Percentiles rank a stretch among this genome's conserved stretches.
Evolutionary conservation across 2,888 invertebrate genomes (phyloP).

Genomic region (Leucania comma): DNA sequence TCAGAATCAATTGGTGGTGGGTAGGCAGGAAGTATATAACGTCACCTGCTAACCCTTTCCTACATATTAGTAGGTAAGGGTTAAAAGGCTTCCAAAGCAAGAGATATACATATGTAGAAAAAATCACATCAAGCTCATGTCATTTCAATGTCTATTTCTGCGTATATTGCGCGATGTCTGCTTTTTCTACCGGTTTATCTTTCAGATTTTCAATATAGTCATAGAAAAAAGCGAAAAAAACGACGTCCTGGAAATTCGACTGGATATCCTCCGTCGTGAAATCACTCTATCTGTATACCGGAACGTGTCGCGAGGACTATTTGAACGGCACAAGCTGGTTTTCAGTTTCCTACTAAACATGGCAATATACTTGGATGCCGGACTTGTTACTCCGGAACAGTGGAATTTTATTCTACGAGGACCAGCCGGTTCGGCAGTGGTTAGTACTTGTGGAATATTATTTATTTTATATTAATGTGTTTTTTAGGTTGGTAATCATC

Average conservation of each 20-base stretch:
- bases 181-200: conserved; percentile 1
- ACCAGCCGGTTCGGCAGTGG: conserved; percentile 90
- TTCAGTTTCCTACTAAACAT: conserved; percentile 96
- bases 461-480: not conserved
- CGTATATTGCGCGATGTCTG: not conserved
- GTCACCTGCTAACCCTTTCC: no score
- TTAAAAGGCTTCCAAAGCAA: not conserved
- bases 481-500: no score
- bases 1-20: no score
- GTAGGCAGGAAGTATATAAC: no score
- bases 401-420: conserved; percentile 96
- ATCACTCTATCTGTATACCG: conserved; percentile 96
- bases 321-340: conserved; percentile 97
- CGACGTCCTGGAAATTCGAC: conserved; percentile 92
- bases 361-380: conserved; percentile 93
- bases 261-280: conserved; percentile 93
- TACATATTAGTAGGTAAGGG: no score
- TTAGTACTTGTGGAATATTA: conserved; percentile 62
- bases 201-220: conserved; percentile 94
- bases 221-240: conserved; percentile 94
- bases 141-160: not conserved
- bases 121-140: not conserved
- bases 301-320: conserved; percentile 97
- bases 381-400: conserved; percentile 91
- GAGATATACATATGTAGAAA: not conserved